Evolutionary conservation across 2,113 vertebrate genomes (phyloP).

Genomic region (Ammospiza nelsoni): DNA sequence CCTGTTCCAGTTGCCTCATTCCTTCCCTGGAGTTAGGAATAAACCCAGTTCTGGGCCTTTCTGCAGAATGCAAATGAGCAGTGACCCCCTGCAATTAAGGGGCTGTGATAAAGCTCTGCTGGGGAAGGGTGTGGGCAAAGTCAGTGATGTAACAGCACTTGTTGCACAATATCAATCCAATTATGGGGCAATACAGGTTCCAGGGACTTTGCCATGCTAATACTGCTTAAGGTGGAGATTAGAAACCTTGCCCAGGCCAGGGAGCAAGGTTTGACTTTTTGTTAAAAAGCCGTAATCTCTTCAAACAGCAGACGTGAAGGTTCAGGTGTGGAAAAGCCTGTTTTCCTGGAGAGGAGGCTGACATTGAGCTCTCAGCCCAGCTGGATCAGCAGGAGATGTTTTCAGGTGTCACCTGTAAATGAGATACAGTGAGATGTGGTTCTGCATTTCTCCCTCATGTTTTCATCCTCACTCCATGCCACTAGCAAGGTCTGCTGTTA

Average conservation of each 20-base stretch:
- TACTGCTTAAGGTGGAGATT: conserved; percentile 5
- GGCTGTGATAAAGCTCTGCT: neutral
- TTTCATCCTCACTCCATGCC: neutral
- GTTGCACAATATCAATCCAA: neutral
- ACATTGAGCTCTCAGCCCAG: neutral
- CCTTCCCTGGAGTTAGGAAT: neutral
- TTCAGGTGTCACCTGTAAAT: neutral
- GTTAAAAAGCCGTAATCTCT: neutral
- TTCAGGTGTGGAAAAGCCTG: neutral
- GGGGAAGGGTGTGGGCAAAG: neutral
- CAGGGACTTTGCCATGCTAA: conserved; percentile 3
- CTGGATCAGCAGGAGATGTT: neutral
- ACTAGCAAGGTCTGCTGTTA: neutral
- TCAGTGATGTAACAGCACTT: neutral
- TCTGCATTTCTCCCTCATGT: neutral
- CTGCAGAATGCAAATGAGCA: neutral
- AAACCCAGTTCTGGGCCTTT: neutral
- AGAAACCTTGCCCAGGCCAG: neutral
- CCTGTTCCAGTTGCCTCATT: neutral
- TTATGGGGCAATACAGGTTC: neutral
- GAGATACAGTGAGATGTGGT: neutral
- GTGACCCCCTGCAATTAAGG: neutral
- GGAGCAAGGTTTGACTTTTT: neutral
- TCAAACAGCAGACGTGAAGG: neutral
- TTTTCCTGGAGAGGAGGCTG: neutral